phyloP scores from a whole-genome alignment of 2,113 vertebrate species.

The Labeo catla region DNA sequence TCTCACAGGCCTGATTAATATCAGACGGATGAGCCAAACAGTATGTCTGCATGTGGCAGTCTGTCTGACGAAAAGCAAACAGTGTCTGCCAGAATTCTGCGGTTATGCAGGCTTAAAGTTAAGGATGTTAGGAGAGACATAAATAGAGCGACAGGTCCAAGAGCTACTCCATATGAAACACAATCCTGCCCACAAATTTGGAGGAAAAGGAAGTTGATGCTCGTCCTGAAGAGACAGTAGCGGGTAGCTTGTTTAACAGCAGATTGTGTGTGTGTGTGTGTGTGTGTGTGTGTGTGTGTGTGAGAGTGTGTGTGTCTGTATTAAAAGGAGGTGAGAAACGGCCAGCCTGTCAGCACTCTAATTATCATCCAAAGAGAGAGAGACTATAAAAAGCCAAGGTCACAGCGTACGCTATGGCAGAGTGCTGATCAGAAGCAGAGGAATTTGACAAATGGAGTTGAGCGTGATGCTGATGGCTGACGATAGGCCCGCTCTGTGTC shows the following conservation, averaged over 20 bases:
- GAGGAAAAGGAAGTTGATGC: background rate
- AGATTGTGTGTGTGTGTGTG: slow-evolving; percentile 32
- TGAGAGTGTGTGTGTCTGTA: slow-evolving; percentile 51
- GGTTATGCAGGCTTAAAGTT: background rate
- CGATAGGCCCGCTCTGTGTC: background rate
- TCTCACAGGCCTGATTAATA: background rate
- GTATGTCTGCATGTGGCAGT: background rate
- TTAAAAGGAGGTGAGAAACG: slow-evolving; percentile 32
- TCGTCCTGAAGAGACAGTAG: slow-evolving; percentile 13
- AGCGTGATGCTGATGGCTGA: background rate
- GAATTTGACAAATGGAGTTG: slow-evolving; percentile 44
- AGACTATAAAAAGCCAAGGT: slow-evolving; percentile 58
- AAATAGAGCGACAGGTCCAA: slow-evolving; percentile 7
- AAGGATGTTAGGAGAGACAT: slow-evolving; percentile 10
- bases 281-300: slow-evolving; percentile 54
- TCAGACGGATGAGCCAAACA: background rate
- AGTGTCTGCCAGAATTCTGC: slow-evolving; percentile 16
- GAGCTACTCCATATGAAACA: background rate
- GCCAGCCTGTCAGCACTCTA: slow-evolving; percentile 31
- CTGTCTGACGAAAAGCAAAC: slow-evolving; percentile 23
- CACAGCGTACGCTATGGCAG: slow-evolving; percentile 39
- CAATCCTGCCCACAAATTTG: background rate
- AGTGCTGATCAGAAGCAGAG: slow-evolving; percentile 42
- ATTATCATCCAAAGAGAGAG: slow-evolving; percentile 30
- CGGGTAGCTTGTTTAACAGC: background rate